Conservation (phyloP, 2,113 vertebrate species). For the Agelaius phoeniceus region DNA sequence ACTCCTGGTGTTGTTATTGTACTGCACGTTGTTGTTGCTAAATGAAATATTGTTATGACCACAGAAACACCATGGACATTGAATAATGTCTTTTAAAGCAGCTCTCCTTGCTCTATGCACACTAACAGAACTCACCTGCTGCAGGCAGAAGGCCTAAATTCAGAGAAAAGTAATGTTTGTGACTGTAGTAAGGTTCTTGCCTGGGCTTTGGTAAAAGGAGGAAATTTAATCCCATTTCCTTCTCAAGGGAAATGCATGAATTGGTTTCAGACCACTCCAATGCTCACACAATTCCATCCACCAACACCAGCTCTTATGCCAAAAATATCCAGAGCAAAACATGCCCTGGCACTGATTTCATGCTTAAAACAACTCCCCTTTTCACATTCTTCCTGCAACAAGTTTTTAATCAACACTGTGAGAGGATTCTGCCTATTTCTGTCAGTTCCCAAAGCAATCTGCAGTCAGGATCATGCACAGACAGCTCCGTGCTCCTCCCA, state of each 20-base stretch:
- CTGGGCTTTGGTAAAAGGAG: neutral
- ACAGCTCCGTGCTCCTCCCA: neutral
- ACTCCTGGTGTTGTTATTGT: neutral
- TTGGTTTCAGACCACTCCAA: neutral
- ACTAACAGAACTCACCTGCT: neutral
- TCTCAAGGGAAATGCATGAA: neutral
- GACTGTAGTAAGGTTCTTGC: neutral
- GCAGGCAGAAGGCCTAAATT: neutral
- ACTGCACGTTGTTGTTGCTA: neutral
- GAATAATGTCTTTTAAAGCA: neutral
- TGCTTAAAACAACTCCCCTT: neutral
- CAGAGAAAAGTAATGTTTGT: neutral
- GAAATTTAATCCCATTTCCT: neutral
- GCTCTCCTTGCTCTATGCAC: neutral
- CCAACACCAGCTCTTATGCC: neutral
- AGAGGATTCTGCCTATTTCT: neutral
- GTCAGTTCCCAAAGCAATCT: neutral
- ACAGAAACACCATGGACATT: neutral
- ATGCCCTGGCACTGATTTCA: neutral
- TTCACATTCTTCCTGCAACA: neutral
- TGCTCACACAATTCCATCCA: neutral
- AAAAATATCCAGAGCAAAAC: neutral
- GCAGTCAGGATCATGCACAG: neutral
- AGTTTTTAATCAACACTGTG: neutral
- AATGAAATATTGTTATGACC: neutral